Evolutionary conservation across 2,113 vertebrate species (phyloP), one percentile per base, ranked within the genome.

Genomic region (Caloenas nicobarica): DNA sequence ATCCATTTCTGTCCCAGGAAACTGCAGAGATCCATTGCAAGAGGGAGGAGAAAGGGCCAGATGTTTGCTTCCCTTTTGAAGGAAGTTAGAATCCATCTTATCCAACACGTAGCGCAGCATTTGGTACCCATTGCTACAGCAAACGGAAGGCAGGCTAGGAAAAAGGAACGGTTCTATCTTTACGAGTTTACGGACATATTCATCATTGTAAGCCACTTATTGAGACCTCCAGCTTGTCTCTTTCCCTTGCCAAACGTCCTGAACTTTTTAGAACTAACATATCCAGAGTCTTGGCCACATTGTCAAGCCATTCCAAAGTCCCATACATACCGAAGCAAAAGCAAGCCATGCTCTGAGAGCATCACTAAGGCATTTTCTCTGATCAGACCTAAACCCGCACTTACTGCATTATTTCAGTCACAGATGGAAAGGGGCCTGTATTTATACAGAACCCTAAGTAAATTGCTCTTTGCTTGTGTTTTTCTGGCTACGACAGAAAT

Each of bases 71-170:
- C 23, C 15, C 33, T 34, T 81, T 36, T 16, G 40, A 78, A 90
- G n/a, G 25, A 66, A 77, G 15, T 54, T 58, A 40, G 31, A 33
- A 40, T 7, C 24, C 40, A 16, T 22, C 50, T 60, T 31, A 28
- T 0, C 6, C 6, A 58, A 50, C 24, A n/a, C 1, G 1, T 3
- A 57, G 10, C 57, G 14, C 9, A 51, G 34, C 21, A 57, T 24
- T 34, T 2, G 0, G 15, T 21, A 58, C 6, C n/a, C 8, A 22
- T 11, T 22, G 9, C 4, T n/a, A 85, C 64, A 31, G 22, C 12
- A 68, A 89, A 65, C 8, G 15, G 16, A 29, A 7, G 16, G 12
- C 14, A 81, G 56, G 18, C 26, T 22, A 57, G 26, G 34, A 77
- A 80, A 60, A 90, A 51, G 6, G 22, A 71, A 40, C 1, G 0